A percentile compares a stretch with the other conserved stretches of the same genome.
These are phyloP conservation scores for Oreortyx pictus DNA, from an alignment of 2,797 vertebrate genomes.

Conservation along the genomic window DNA sequence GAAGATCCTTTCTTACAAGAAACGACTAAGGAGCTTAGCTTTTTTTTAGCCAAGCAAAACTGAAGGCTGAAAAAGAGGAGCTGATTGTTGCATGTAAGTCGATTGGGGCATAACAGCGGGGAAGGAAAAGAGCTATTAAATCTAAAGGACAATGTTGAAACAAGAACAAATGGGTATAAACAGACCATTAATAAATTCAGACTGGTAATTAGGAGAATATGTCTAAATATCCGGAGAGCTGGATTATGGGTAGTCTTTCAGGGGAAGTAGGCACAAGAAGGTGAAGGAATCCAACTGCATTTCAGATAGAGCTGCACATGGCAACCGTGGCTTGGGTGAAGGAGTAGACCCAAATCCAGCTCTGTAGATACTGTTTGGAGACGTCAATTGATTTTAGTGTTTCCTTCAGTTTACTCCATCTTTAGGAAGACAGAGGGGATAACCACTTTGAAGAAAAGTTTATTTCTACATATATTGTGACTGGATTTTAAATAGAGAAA, in stretches of 20 bases:
- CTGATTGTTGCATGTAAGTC: constrained; percentile 7
- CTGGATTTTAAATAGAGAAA: background rate
- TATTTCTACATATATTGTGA: background rate
- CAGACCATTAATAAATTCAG: constrained; percentile 21
- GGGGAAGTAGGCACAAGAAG: background rate
- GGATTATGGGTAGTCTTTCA: background rate
- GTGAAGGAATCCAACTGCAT: background rate
- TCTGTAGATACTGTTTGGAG: background rate
- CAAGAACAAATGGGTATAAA: constrained; percentile 42
- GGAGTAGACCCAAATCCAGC: background rate
- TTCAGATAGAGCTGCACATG: background rate
- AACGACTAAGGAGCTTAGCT: constrained; percentile 55
- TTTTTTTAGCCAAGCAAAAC: constrained; percentile 32
- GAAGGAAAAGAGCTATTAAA: constrained; percentile 44
- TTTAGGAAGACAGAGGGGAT: background rate
- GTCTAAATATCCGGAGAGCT: background rate
- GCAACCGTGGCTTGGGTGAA: background rate
- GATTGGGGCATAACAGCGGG: constrained; percentile 33
- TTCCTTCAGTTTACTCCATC: background rate
- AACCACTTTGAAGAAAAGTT: background rate
- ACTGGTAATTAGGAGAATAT: constrained; percentile 21
- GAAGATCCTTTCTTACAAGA: constrained; percentile 38
- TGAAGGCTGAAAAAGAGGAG: constrained; percentile 30
- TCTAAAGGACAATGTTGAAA: constrained; percentile 6
- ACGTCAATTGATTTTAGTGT: background rate